These are phyloP conservation scores for Pogonophryne albipinna DNA, from an alignment of 2,797 vertebrate genomes.

Conservation along the genomic window DNA sequence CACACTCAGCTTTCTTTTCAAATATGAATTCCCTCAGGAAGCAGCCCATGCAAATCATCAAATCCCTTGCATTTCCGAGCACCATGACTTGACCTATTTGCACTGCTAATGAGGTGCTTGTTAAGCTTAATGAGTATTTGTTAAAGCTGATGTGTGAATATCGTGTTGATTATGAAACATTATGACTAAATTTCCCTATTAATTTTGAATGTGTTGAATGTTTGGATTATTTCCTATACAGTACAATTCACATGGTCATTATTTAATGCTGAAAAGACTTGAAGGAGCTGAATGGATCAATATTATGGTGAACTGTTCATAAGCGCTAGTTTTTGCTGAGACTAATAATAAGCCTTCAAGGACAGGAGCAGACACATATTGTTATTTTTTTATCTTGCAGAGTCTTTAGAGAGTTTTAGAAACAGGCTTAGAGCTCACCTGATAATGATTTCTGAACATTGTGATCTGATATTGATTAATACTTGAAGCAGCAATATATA, in stretches of 20 bases:
- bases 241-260: conserved; percentile 39
- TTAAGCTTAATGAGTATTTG: conserved; percentile 73
- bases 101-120: conserved; percentile 69
- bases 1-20: conserved; percentile 53
- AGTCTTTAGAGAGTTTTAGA: conserved; percentile 26
- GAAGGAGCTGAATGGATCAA: conserved; percentile 41
- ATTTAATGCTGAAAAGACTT: conserved; percentile 55
- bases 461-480: conserved; percentile 47
- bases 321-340: conserved; percentile 27
- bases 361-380: conserved; percentile 28
- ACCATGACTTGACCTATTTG: conserved; percentile 70
- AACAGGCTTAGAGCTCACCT: conserved; percentile 7
- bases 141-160: conserved; percentile 44
- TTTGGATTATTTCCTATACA: conserved; percentile 9
- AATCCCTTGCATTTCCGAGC: conserved; percentile 58
- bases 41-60: conserved; percentile 65
- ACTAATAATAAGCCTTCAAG: conserved; percentile 56
- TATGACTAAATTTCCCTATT: conserved; percentile 12
- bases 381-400: conserved; percentile 36
- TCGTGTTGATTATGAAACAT: conserved; percentile 35
- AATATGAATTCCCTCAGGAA: conserved; percentile 66
- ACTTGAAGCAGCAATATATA: conserved; percentile 21
- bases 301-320: conserved; percentile 3
- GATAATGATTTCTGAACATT: conserved; percentile 15
- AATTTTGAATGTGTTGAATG: conserved; percentile 1